These are phyloP conservation scores for Aeoliscus strigatus DNA, from an alignment of 2,797 vertebrate species.

Conservation along the genomic window DNA sequence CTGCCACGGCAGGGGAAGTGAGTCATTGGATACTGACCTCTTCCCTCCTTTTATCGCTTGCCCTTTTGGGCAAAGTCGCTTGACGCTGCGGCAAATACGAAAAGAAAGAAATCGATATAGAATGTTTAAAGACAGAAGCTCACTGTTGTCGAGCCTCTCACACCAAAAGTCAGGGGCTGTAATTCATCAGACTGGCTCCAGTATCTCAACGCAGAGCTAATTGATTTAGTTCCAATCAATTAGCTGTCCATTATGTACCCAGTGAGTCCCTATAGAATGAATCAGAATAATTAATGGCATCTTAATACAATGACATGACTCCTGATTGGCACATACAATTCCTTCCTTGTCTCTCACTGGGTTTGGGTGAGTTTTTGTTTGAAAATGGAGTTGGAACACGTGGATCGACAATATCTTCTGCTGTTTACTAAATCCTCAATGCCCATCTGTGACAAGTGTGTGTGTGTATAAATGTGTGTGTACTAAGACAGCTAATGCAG, in stretches of 20 bases:
- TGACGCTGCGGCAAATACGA: too few relatives aligned
- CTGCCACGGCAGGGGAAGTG: slow-evolving; percentile 18
- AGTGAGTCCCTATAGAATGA: slow-evolving; percentile 24
- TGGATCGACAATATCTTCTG: background rate
- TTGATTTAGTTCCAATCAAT: slow-evolving; percentile 55
- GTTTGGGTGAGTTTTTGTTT: too few relatives aligned
- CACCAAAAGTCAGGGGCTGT: slow-evolving; percentile 12
- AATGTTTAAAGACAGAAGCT: too few relatives aligned
- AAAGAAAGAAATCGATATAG: background rate
- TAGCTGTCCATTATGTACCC: slow-evolving; percentile 56
- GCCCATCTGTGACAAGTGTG: slow-evolving; percentile 45
- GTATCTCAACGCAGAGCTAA: slow-evolving; percentile 29
- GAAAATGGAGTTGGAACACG: too few relatives aligned
- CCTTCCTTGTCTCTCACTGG: too few relatives aligned
- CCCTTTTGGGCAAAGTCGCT: too few relatives aligned
- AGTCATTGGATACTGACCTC: slow-evolving; percentile 33
- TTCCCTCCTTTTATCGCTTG: slow-evolving; percentile 9
- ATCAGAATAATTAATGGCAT: slow-evolving; percentile 32
- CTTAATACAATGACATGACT: slow-evolving; percentile 15
- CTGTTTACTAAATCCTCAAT: slow-evolving; percentile 15
- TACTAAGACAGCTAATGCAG: slow-evolving; percentile 23
- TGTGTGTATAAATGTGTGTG: slow-evolving; percentile 16
- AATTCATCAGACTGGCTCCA: slow-evolving; percentile 35
- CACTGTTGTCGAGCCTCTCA: background rate
- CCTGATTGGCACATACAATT: background rate